phyloP scores from a whole-genome alignment of 2,797 vertebrate genomes.

The Tauraco hartlaubi region DNA sequence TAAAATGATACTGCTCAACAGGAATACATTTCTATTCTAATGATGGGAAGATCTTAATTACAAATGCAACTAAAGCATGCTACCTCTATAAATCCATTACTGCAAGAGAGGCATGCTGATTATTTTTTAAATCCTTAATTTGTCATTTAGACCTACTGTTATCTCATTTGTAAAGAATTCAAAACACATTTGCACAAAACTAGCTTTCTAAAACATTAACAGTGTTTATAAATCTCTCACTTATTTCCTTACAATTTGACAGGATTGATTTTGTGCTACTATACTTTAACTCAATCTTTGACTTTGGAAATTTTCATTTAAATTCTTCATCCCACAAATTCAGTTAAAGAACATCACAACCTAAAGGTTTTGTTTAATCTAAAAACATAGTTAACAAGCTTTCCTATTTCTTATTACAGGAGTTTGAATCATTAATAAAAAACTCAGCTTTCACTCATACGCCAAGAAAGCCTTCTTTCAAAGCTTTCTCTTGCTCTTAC shows the following conservation, averaged over 20 bases:
- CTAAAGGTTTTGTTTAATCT: conserved; percentile 66
- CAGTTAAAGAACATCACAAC: conserved; percentile 54
- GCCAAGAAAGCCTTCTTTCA: conserved; percentile 53
- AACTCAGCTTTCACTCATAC: conserved; percentile 61
- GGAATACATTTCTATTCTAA: conserved; percentile 74
- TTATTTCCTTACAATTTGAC: conserved; percentile 71
- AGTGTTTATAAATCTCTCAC: conserved; percentile 75
- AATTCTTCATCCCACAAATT: conserved; percentile 62
- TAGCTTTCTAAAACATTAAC: conserved; percentile 74
- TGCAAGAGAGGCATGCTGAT: conserved; percentile 74
- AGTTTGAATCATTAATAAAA: conserved; percentile 51
- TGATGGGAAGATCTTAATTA: conserved; percentile 78
- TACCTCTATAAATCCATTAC: conserved; percentile 74
- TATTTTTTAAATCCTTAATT: conserved; percentile 82
- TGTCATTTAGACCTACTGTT: conserved; percentile 78
- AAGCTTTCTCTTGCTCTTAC: conserved; percentile 33
- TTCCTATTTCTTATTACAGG: conserved; percentile 34
- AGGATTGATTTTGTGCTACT: conserved; percentile 62
- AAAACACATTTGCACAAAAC: conserved; percentile 74
- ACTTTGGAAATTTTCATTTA: conserved; percentile 63
- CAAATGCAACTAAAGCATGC: conserved; percentile 74
- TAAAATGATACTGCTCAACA: conserved; percentile 72
- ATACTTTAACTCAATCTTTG: conserved; percentile 64
- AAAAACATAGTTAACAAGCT: conserved; percentile 50
- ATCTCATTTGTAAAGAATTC: conserved; percentile 77